Conservation (phyloP, 1,140 invertebrate species). For the Neodiprion fabricii region DNA sequence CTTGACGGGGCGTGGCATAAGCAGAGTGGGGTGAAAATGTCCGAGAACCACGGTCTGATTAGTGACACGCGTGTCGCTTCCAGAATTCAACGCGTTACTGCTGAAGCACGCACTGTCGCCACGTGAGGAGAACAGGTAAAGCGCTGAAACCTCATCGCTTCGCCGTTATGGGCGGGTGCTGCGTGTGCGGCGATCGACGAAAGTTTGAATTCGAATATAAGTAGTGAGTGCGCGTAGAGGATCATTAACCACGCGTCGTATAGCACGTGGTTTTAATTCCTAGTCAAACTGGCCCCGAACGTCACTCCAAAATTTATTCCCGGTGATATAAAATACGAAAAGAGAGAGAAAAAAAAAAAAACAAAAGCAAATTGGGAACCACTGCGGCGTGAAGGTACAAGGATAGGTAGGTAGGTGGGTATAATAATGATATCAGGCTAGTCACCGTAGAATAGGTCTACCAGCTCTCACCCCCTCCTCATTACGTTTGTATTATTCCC, state of each 20-base stretch:
- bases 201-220: background rate
- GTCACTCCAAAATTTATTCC: background rate
- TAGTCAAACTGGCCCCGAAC: background rate
- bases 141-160: background rate
- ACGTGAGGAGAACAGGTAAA: background rate
- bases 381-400: background rate
- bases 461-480: background rate
- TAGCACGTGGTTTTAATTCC: slow-evolving; percentile 4
- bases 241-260: background rate
- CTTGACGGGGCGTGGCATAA: background rate
- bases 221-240: background rate
- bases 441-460: slow-evolving; percentile 7
- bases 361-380: background rate
- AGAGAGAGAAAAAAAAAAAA: background rate
- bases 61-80: slow-evolving; percentile 4
- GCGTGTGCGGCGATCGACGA: too few relatives aligned
- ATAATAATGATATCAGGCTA: slow-evolving; percentile 5
- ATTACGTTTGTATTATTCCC: slow-evolving; percentile 7
- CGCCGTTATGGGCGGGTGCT: background rate
- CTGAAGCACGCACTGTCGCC: background rate
- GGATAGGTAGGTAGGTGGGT: background rate
- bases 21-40: background rate
- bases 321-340: background rate
- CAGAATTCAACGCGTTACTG: slow-evolving; percentile 1
- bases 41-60: background rate